These are phyloP conservation scores for Alectura lathami DNA, from an alignment of 2,113 vertebrate genomes.

Conservation along the genomic window DNA sequence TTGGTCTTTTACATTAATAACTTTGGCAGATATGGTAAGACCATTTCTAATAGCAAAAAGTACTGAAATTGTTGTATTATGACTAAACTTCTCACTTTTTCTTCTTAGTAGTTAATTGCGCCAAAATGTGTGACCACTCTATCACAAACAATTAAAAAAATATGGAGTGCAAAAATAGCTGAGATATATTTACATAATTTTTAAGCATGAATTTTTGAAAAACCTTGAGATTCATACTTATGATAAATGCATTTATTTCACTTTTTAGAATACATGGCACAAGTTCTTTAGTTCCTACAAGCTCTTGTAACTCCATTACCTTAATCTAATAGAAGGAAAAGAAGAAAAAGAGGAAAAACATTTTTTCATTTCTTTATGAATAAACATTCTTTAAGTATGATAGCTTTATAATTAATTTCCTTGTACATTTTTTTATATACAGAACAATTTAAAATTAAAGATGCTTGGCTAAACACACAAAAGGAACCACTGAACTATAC, in stretches of 20 bases:
- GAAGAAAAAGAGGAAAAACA: background rate
- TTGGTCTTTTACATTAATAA: background rate
- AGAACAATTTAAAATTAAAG: background rate
- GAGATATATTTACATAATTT: background rate
- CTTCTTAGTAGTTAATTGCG: background rate
- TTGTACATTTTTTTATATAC: background rate
- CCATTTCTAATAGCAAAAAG: background rate
- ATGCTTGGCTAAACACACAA: background rate
- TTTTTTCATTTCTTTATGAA: background rate
- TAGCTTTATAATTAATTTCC: background rate
- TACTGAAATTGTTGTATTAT: background rate
- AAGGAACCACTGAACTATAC: background rate
- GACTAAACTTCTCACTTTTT: background rate
- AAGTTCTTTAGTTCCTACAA: background rate
- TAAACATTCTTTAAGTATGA: background rate
- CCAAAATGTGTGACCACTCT: background rate
- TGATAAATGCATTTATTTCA: background rate
- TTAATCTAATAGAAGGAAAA: background rate
- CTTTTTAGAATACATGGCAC: background rate
- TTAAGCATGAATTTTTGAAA: background rate
- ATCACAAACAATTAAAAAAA: background rate
- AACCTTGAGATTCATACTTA: background rate
- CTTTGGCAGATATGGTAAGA: rapidly evolving
- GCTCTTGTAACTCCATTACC: background rate
- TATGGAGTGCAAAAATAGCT: background rate